Evolutionary conservation across 2,797 vertebrate genomes (phyloP).

Genomic region (Epinephelus awoara): DNA sequence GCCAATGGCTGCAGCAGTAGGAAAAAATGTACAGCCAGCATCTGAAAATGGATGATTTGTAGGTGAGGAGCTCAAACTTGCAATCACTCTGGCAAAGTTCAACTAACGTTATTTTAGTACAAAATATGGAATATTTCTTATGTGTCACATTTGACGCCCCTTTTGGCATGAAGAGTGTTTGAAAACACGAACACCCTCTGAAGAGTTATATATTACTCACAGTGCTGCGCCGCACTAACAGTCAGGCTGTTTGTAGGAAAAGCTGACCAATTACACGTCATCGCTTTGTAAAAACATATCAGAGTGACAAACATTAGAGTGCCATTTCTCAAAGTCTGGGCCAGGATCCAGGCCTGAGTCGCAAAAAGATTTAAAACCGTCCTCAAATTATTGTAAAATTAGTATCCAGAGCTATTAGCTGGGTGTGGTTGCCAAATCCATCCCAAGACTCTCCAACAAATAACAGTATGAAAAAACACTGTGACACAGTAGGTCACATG

Average conservation of each 20-base stretch:
- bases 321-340: constrained; percentile 56
- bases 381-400: constrained; percentile 65
- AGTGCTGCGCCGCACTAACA: neutral
- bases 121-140: constrained; percentile 1
- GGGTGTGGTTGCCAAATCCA: constrained; percentile 33
- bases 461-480: constrained; percentile 1
- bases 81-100: neutral
- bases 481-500: constrained; percentile 37
- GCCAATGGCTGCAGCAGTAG: neutral
- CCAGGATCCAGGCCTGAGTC: constrained; percentile 24
- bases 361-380: constrained; percentile 56
- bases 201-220: constrained; percentile 16
- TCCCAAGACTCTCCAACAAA: constrained; percentile 14
- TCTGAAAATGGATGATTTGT: constrained; percentile 18
- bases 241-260: constrained; percentile 7
- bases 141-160: neutral
- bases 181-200: neutral
- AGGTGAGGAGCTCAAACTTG: neutral
- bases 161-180: neutral
- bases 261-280: constrained; percentile 47
- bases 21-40: neutral
- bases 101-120: neutral
- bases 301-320: constrained; percentile 41
- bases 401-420: constrained; percentile 48
- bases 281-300: constrained; percentile 35